Base-by-base conservation (phyloP, 64 coral and sea anemone species). In the Actinia equina region DNA sequence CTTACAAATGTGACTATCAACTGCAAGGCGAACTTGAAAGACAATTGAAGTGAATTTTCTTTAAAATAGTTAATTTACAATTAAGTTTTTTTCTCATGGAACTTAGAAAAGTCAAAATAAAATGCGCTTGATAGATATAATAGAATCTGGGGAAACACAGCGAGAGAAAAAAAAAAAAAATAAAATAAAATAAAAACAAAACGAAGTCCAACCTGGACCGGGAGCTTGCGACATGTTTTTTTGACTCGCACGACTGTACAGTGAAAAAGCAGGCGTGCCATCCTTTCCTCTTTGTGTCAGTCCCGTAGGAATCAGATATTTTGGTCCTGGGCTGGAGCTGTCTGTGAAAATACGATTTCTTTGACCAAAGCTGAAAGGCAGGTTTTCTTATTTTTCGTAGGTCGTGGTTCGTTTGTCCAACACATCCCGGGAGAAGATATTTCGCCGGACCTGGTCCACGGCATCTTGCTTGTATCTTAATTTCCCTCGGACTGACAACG, bases 291-390 rank as follows among this genome's bases (percentile, higher is more conserved):
- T 84, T 56, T 90, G 80, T 2, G 94, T 96, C 26, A 87, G 61
- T 18, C 86, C 88, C 4, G 94, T 26, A 3, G 94, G 85, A 43
- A 96, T 82, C 91, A 96, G 93, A 64, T 96, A 96, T 59, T 85
- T 96, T 2, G 94, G 94, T 41, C 91, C 94, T 43, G 94, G 94
- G 16, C 91, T 93, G 57, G 88, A 85, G 59, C 84, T 77, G 10
- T 79, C 87, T 17, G 89, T 83, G 87, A 88, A 93, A n/a, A 93
- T 87, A 30, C 91, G 91, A 80, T 93, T 83, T 45, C 94, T 85
- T 87, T 96, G 94, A 57, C 94, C 94, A 58, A 96, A 96, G 56
- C 92, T 92, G 77, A n/a, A 96, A 96, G 3, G 94, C 94, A 17
- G 94, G 94, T 16, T 88, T 89, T 30, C 87, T 83, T 2, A 86